phyloP scores from a whole-genome alignment of 2,888 invertebrate genomes.

The Ormyrus labotus region DNA sequence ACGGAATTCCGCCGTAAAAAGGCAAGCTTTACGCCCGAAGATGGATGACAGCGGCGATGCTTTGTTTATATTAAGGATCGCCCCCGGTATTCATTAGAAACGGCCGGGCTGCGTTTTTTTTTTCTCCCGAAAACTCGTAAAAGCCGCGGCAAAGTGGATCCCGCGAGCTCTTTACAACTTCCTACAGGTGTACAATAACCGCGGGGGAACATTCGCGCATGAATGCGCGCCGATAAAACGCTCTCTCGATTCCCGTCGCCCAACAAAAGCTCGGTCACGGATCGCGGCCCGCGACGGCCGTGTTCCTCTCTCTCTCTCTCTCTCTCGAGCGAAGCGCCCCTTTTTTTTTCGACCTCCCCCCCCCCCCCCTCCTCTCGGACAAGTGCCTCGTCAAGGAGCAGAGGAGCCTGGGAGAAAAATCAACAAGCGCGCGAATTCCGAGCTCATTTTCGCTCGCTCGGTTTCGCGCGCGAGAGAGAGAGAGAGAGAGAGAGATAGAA shows the following conservation, averaged over 20 bases:
- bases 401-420: neutral
- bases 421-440: neutral
- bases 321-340: slow-evolving; percentile 4
- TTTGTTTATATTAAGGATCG: no score
- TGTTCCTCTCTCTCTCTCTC: neutral
- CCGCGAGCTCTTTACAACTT: no score
- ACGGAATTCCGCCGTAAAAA: no score
- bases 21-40: no score
- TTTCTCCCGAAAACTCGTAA: no score
- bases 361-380: no score
- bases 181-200: no score
- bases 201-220: neutral
- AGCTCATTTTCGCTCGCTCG: no score
- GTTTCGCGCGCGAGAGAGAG: neutral
- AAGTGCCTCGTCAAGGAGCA: neutral
- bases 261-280: slow-evolving; percentile 23
- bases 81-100: no score
- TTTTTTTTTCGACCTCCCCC: neutral
- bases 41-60: no score
- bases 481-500: neutral
- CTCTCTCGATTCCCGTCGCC: neutral
- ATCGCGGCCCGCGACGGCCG: slow-evolving; percentile 1
- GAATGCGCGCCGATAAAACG: slow-evolving; percentile 19
- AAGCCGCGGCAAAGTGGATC: no score
- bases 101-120: no score